Base-by-base conservation (phyloP, 2,113 vertebrate genomes). In the Pseudorectes ferrugineus region DNA sequence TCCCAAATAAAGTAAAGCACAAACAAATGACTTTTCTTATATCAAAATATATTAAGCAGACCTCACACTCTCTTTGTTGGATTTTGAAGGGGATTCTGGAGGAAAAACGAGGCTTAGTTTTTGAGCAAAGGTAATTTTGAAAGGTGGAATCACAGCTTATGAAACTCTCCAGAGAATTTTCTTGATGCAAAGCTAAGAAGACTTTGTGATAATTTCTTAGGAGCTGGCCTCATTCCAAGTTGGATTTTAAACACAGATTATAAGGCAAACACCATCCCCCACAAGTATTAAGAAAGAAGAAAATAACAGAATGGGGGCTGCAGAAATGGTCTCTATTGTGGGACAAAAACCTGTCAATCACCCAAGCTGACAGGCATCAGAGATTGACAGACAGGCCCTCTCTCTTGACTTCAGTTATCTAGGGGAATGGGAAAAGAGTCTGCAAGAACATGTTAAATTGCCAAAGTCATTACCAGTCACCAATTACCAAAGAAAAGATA, bases 401-500 rank as follows among this genome's bases (percentile, higher is more conserved):
- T 97, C 98, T 98, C 98, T 85, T 98, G 98, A 98, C 97, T 98
- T 97, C 97, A 97, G 97, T 98, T 98, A 98, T 99, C 98, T 98
- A 88, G 98, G 98, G 98, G 98, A 98, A 99, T 97, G 97, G 98
- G 97, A 91, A 98, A 98, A 98, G 98, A 98, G 98, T 97, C 98
- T 98, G 98, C 98, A 98, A 98, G 98, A 97, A 97, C 97, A 98
- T 98, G 97, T 98, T 98, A 98, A 98, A 99, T 99, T 99, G 98
- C 98, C 98, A 99, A 99, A 99, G 98, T 98, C 98, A 99, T 99
- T 99, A 99, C 98, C 98, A 98, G 97, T 97, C 98, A 98, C 98
- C 99, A 99, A 99, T 99, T 98, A 99, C 98, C 98, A 98, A 98
- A 98, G 98, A 98, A 98, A 99, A 98, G 98, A 99, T 98, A 99